phyloP scores from a whole-genome alignment of 2,113 vertebrate genomes.

The Centrocercus urophasianus region DNA sequence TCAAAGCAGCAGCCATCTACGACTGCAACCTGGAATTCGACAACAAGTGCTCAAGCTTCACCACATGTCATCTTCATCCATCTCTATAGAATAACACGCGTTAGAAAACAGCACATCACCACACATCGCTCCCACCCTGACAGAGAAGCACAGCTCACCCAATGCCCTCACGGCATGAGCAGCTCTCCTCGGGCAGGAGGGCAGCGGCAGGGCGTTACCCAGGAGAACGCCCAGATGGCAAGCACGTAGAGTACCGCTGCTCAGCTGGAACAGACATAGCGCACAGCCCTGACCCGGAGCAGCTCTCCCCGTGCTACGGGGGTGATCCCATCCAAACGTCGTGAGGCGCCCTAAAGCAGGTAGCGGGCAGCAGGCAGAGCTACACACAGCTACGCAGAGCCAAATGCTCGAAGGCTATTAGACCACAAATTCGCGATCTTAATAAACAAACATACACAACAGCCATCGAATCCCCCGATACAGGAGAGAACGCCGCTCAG shows the following conservation, averaged over 20 bases:
- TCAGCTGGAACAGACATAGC: accelerated
- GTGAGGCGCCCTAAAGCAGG: neutral
- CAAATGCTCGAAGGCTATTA: no score
- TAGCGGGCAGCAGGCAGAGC: neutral
- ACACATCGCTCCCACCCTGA: neutral
- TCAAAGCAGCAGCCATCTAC: neutral
- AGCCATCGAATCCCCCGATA: neutral
- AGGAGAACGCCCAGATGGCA: neutral
- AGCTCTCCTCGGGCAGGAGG: neutral
- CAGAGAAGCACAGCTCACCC: neutral
- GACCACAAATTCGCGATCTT: accelerated
- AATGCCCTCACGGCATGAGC: neutral
- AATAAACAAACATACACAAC: accelerated
- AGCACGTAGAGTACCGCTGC: accelerated
- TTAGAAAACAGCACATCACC: neutral
- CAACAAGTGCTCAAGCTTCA: neutral
- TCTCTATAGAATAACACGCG: accelerated
- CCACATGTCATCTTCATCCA: neutral
- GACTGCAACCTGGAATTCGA: neutral
- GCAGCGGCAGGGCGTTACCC: neutral
- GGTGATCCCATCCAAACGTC: no score
- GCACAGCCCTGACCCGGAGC: accelerated
- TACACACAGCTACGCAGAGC: neutral
- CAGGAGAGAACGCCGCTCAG: neutral
- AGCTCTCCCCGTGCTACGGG: accelerated